These are phyloP conservation scores for Porites lutea DNA, from an alignment of 64 coral and sea anemone genomes.

Conservation along the genomic window DNA sequence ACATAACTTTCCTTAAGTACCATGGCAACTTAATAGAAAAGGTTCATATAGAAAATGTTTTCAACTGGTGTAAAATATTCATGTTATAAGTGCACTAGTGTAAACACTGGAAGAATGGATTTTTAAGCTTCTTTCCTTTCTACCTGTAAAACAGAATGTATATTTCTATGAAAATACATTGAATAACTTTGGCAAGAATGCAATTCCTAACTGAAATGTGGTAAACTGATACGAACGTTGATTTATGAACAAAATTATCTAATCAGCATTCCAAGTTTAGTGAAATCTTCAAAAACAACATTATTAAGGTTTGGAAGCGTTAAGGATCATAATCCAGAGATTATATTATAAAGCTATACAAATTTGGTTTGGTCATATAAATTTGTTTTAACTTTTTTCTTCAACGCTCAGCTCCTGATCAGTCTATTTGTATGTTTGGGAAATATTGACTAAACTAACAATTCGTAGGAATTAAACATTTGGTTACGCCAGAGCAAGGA, in stretches of 20 bases:
- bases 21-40: background rate
- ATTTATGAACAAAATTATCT: background rate
- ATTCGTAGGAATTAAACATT: background rate
- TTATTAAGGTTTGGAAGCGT: constrained; percentile 5
- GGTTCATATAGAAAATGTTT: background rate
- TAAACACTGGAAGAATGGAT: no score
- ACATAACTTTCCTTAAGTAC: background rate
- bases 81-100: background rate
- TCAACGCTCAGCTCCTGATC: background rate
- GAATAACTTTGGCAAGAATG: background rate
- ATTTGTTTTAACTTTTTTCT: background rate
- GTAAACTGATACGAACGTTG: constrained; percentile 17
- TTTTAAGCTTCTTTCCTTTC: no score
- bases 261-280: constrained; percentile 20
- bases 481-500: no score
- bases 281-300: constrained; percentile 47
- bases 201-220: background rate
- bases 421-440: background rate
- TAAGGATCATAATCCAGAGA: background rate
- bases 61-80: background rate
- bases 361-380: constrained; percentile 3
- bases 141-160: no score
- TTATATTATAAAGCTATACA: background rate
- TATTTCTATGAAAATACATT: background rate
- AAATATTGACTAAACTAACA: background rate